Conservation (phyloP, 2,797 vertebrate species). For the Sciaenops ocellatus region DNA sequence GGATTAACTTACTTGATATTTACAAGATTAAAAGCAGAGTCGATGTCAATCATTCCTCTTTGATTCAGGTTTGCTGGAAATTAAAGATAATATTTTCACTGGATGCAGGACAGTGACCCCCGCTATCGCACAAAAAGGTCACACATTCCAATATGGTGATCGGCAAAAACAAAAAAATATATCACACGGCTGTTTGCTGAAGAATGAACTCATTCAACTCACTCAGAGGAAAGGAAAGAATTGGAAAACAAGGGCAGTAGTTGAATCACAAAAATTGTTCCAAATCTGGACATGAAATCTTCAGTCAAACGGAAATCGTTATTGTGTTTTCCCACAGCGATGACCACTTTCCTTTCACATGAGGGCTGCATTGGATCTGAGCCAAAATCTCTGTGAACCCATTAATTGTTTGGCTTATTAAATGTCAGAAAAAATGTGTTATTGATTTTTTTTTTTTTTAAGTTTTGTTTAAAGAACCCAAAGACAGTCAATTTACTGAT, state of each 20-base stretch:
- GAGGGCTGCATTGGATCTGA: neutral
- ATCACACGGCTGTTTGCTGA: constrained; percentile 48
- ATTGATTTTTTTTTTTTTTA: too few species aligned
- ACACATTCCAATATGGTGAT: constrained; percentile 68
- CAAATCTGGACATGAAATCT: constrained; percentile 40
- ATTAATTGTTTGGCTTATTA: neutral
- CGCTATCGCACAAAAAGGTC: constrained; percentile 59
- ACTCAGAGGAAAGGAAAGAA: constrained; percentile 44
- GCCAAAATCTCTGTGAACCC: neutral
- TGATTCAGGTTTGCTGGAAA: constrained; percentile 35
- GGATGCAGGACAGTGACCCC: constrained; percentile 43
- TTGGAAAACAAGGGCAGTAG: constrained; percentile 30
- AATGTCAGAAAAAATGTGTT: neutral
- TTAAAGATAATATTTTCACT: constrained; percentile 56
- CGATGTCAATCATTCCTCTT: constrained; percentile 24
- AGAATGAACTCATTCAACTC: constrained; percentile 72
- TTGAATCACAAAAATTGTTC: constrained; percentile 41
- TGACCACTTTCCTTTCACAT: neutral
- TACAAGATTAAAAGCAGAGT: neutral
- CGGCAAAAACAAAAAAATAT: constrained; percentile 28
- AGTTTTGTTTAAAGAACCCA: neutral
- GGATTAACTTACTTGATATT: constrained; percentile 4
- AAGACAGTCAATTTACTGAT: neutral
- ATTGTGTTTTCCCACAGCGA: constrained; percentile 24
- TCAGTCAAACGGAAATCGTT: constrained; percentile 30